phyloP scores from a whole-genome alignment of 1,140 invertebrate species.

The Drosophila nannoptera region DNA sequence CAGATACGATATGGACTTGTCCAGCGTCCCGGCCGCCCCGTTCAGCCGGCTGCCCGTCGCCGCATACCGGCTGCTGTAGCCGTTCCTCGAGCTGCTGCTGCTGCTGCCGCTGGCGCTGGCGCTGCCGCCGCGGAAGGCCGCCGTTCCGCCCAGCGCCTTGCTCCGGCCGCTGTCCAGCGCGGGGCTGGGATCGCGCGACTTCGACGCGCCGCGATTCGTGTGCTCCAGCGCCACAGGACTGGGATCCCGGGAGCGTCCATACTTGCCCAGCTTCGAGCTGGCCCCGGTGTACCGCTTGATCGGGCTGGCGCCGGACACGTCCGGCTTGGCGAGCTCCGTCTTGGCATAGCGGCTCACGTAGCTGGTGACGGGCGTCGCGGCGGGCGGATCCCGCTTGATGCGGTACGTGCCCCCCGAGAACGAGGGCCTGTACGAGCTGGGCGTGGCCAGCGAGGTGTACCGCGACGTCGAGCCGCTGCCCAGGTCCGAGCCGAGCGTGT shows the following conservation, averaged over 20 bases:
- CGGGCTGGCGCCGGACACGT: constrained; percentile 38
- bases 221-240: constrained; percentile 72
- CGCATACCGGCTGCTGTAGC: constrained; percentile 58
- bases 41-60: constrained; percentile 20
- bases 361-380: constrained; percentile 34
- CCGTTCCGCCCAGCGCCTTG: constrained; percentile 50
- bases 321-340: constrained; percentile 39
- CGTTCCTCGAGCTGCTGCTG: constrained; percentile 42
- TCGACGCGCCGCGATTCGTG: constrained; percentile 66
- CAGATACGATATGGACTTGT: constrained; percentile 69
- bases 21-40: constrained; percentile 31
- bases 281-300: constrained; percentile 62
- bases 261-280: constrained; percentile 65
- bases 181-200: constrained; percentile 67
- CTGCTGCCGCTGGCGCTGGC: constrained; percentile 29
- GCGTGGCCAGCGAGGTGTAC: constrained; percentile 66
- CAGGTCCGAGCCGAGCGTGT: constrained; percentile 58
- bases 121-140: constrained; percentile 32
- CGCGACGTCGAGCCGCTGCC: constrained; percentile 48
- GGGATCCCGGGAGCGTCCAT: constrained; percentile 69
- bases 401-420: constrained; percentile 78
- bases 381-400: constrained; percentile 61
- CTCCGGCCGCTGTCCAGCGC: constrained; percentile 49
- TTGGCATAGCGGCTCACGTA: constrained; percentile 73
- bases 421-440: constrained; percentile 72